Evolutionary conservation across 2,113 vertebrate species (phyloP), one percentile per base, ranked within the genome.

Genomic region (Scalopus aquaticus): DNA sequence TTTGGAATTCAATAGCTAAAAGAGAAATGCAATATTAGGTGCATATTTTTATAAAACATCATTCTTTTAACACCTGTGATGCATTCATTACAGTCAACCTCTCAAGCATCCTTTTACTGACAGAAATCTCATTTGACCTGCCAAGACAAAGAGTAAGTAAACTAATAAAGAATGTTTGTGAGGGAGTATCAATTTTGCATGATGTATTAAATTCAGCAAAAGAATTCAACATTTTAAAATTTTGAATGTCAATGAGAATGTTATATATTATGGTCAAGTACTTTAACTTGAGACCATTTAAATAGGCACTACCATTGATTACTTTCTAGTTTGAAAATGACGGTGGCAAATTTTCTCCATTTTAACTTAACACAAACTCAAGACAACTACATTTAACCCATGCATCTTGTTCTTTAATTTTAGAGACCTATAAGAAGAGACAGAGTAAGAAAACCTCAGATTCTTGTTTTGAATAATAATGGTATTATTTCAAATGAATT

Each of bases 1-100:
- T 91, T 81, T 1, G 77, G 35, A 86, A 97, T 96, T 97, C 97
- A 74, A 87, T 90, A 96, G 82, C 95, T 98, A 81, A 97, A 96
- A 97, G 95, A 70, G 58, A 96, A 95, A 96, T 84, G 58, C 15
- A 93, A 94, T 86, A 90, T 96, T 98, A 96, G 97, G 96, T 67
- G 19, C 49, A 78, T 39, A 56, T 91, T 95, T 94, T 95, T 92
- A 72, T 94, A 77, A 80, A 80, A 93, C 65, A 76, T 46, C 89
- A 56, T 15, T 82, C 84, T 74, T 92, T 56, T 51, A 70, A 97
- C 72, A 94, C 81, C 76, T 97, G 85, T 97, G 83, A 67, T 69
- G 70, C 91, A 97, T 80, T 73, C 97, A 86, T 49, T 83, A 58
- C 16, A 3, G 78, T 92, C 93, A 95, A 96, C 35, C 35, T 95